These are phyloP conservation scores for Heterotis niloticus DNA, from an alignment of 2,113 vertebrate genomes.

Conservation along the genomic window DNA sequence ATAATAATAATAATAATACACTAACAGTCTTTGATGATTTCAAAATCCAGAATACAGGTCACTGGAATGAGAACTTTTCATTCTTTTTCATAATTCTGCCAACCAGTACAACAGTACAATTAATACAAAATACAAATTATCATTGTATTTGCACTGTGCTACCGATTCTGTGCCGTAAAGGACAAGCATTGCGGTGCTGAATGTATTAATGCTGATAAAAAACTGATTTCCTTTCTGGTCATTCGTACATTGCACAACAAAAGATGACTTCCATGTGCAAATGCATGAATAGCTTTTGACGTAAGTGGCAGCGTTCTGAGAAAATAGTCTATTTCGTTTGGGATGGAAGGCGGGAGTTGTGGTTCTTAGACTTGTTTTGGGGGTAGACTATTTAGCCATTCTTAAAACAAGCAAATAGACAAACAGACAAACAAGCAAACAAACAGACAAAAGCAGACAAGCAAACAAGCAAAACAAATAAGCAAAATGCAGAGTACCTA, in stretches of 20 bases:
- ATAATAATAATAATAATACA: constrained; percentile 17
- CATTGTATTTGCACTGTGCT: constrained; percentile 21
- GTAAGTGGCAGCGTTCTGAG: constrained; percentile 66
- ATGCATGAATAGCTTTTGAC: constrained; percentile 90
- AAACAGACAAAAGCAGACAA: neutral
- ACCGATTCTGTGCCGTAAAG: constrained; percentile 42
- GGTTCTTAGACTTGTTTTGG: neutral
- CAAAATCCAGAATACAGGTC: constrained; percentile 39
- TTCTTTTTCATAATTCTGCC: constrained; percentile 33
- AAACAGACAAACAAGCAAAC: neutral
- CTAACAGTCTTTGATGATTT: constrained; percentile 68
- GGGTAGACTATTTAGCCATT: neutral
- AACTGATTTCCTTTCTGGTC: constrained; percentile 63
- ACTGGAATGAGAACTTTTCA: constrained; percentile 54
- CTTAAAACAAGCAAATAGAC: neutral
- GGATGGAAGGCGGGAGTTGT: too few species aligned
- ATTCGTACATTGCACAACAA: constrained; percentile 50
- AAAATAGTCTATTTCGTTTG: too few species aligned
- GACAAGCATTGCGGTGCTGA: constrained; percentile 51
- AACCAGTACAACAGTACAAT: constrained; percentile 31
- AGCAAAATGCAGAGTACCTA: neutral
- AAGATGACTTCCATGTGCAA: constrained; percentile 68
- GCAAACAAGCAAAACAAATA: neutral
- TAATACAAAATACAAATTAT: neutral
- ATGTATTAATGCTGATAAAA: constrained; percentile 59